Percentiles rank a stretch among this genome's conserved stretches.
These are phyloP conservation scores for Cosmia trapezina DNA, from an alignment of 2,888 invertebrate genomes.

Conservation along the genomic window DNA sequence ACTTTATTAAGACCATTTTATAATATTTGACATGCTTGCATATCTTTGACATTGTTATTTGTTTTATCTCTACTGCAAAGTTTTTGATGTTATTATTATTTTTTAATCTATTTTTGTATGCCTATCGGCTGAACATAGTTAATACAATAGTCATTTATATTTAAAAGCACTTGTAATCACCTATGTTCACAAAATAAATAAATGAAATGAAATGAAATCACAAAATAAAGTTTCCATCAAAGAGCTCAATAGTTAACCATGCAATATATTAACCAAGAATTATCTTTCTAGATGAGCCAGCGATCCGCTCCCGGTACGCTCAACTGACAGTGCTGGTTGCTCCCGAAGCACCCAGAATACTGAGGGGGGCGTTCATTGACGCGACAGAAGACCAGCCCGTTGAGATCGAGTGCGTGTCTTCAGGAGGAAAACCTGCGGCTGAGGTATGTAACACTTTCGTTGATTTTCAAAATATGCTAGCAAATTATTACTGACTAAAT, in stretches of 20 bases:
- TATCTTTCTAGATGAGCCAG: constrained; percentile 88
- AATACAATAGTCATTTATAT: too few species aligned
- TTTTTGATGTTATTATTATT: too few species aligned
- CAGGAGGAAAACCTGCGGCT: constrained; percentile 97
- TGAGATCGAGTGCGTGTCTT: constrained; percentile 97
- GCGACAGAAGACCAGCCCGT: constrained; percentile 97
- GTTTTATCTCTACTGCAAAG: too few species aligned
- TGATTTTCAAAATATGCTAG: background rate
- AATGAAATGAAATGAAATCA: background rate
- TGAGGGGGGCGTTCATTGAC: constrained; percentile 95
- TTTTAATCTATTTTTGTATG: too few species aligned
- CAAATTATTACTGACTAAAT: background rate
- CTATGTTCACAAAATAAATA: too few species aligned
- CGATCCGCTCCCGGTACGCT: constrained; percentile 96
- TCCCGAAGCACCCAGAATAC: constrained; percentile 96
- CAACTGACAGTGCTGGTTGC: constrained; percentile 96
- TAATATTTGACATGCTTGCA: too few species aligned
- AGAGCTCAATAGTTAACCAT: background rate
- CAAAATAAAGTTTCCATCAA: background rate
- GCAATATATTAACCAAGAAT: background rate
- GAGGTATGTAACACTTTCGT: constrained; percentile 89
- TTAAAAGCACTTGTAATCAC: too few species aligned
- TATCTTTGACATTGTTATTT: too few species aligned
- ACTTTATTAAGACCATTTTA: too few species aligned
- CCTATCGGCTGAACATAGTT: too few species aligned